These are phyloP conservation scores for Mylabris phalerata DNA, from an alignment of 1,140 invertebrate genomes.

Conservation along the genomic window DNA sequence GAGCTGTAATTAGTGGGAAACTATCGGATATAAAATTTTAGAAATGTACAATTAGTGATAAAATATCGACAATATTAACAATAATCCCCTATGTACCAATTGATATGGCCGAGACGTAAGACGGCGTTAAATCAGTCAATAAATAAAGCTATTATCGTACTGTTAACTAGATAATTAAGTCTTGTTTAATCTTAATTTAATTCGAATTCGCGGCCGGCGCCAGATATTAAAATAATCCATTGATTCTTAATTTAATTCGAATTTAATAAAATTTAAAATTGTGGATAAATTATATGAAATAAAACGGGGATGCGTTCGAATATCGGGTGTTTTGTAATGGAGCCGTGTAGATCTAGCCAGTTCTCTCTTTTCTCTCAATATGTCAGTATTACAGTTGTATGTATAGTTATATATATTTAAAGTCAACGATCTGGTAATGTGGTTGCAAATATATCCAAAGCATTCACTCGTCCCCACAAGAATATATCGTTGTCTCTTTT, in stretches of 20 bases:
- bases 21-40: too few relatives aligned
- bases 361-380: conserved; percentile 12
- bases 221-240: conserved; percentile 10
- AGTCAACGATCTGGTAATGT: conserved; percentile 23
- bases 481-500: not conserved
- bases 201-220: conserved; percentile 28
- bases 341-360: not conserved
- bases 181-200: conserved; percentile 30
- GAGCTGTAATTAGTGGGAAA: too few relatives aligned
- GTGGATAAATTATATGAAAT: too few relatives aligned
- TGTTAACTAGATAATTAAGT: conserved; percentile 28
- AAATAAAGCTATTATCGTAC: conserved; percentile 28
- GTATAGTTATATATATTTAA: conserved; percentile 4
- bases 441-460: conserved; percentile 14
- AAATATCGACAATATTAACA: too few relatives aligned
- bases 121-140: conserved; percentile 1
- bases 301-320: too few relatives aligned
- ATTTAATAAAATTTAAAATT: too few relatives aligned
- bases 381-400: conserved; percentile 20
- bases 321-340: too few relatives aligned
- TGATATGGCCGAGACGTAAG: not conserved
- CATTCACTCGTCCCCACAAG: not conserved
- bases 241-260: too few relatives aligned
- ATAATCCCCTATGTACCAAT: not conserved
- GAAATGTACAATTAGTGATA: not conserved